Conservation (phyloP, 2,797 vertebrate genomes). For the Sciurus vulgaris region DNA sequence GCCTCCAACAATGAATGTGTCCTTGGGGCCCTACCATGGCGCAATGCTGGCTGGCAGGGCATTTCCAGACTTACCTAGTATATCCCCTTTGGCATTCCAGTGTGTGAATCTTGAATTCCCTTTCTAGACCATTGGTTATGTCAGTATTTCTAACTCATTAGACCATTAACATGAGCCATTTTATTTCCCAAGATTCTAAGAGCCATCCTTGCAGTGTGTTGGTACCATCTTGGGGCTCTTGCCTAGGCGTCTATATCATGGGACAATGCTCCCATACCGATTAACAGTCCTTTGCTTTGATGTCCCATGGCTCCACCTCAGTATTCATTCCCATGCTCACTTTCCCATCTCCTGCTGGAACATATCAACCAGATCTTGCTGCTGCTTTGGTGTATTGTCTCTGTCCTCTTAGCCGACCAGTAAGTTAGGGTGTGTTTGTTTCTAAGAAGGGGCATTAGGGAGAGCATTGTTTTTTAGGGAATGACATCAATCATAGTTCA, state of each 20-base stretch:
- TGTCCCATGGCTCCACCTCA: neutral
- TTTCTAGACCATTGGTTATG: neutral
- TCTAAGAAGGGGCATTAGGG: neutral
- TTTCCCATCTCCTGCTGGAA: neutral
- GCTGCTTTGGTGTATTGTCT: neutral
- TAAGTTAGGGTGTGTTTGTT: neutral
- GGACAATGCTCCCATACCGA: neutral
- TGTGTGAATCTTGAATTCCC: neutral
- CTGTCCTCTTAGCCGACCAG: neutral
- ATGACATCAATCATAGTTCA: neutral
- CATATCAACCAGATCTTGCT: neutral
- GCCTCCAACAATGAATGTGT: no score
- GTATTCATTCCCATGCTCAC: neutral
- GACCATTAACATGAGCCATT: neutral
- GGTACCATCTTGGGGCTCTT: neutral
- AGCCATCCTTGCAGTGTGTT: neutral
- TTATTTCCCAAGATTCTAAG: neutral
- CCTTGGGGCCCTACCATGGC: neutral
- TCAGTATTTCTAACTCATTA: neutral
- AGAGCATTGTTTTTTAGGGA: neutral
- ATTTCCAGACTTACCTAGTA: neutral
- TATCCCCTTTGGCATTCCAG: neutral
- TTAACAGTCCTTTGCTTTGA: neutral
- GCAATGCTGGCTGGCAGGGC: neutral
- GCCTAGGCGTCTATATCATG: neutral